Percentiles rank a stretch among this genome's conserved stretches.
phyloP scores from a whole-genome alignment of 2,888 invertebrate genomes.

The Netelia virgata region DNA sequence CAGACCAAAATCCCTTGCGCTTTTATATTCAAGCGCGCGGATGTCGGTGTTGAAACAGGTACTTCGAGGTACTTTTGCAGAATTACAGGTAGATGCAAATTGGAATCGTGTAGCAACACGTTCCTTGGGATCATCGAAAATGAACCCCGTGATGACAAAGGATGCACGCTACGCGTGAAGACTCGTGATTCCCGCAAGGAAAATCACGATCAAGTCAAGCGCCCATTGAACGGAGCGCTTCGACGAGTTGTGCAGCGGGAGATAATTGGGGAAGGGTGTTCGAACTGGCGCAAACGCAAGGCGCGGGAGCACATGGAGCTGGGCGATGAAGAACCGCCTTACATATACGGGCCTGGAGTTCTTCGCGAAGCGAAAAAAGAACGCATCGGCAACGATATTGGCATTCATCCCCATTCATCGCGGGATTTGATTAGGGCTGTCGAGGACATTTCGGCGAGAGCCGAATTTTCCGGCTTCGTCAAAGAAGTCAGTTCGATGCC shows the following conservation, averaged over 20 bases:
- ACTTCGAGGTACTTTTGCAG: conserved; percentile 13
- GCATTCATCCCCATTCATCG: neutral
- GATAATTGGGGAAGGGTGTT: neutral
- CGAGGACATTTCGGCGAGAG: neutral
- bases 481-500: conserved; percentile 40
- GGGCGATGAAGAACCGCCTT: conserved; percentile 13
- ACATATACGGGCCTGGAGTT: neutral
- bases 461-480: conserved; percentile 51
- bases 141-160: conserved; percentile 5
- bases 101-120: conserved; percentile 34
- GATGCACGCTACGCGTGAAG: conserved; percentile 25
- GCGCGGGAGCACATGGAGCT: conserved; percentile 13
- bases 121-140: conserved; percentile 35
- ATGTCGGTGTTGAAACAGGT: conserved; percentile 15
- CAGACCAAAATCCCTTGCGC: conserved; percentile 47
- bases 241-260: conserved; percentile 1
- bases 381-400: neutral
- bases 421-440: conserved; percentile 18
- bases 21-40: conserved; percentile 52
- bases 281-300: conserved; percentile 7
- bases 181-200: conserved; percentile 47
- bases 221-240: conserved; percentile 15
- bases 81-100: conserved; percentile 50
- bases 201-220: conserved; percentile 11
- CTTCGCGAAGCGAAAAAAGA: conserved; percentile 23